Evolutionary conservation across 1,140 invertebrate genomes (phyloP).

Genomic region (Philotrypesis tridentata): DNA sequence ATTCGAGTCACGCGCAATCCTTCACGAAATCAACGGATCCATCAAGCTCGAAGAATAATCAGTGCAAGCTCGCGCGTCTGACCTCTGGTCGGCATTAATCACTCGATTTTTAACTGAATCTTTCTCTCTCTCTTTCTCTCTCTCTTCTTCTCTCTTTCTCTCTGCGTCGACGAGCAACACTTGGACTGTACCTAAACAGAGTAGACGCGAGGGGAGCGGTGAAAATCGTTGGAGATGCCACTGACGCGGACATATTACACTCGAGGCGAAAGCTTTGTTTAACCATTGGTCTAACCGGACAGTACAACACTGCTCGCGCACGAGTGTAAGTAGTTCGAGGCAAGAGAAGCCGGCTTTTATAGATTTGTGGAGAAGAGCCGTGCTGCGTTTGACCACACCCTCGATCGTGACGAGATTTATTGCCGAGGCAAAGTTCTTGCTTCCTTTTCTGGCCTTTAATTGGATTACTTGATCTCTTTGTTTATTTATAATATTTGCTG

Average conservation of each 20-base stretch:
- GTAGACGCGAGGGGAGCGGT: background rate
- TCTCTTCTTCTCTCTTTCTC: too few species aligned
- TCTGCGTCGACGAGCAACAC: background rate
- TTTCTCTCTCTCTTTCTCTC: too few species aligned
- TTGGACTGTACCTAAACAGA: background rate
- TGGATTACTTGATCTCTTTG: background rate
- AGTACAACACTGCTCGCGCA: constrained; percentile 26
- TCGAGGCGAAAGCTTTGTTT: constrained; percentile 56
- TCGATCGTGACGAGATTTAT: constrained; percentile 69
- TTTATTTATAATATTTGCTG: too few species aligned
- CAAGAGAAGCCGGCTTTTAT: constrained; percentile 56
- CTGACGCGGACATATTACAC: constrained; percentile 69
- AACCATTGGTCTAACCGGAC: constrained; percentile 59
- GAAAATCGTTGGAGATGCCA: constrained; percentile 59
- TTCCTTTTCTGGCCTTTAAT: constrained; percentile 40
- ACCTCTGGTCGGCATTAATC: constrained; percentile 24
- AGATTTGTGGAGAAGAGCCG: constrained; percentile 69
- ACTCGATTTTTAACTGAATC: constrained; percentile 15
- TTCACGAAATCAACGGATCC: background rate
- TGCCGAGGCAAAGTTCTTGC: constrained; percentile 36
- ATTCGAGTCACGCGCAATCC: background rate
- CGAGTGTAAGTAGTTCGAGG: background rate
- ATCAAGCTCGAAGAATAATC: background rate
- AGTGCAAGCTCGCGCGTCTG: background rate
- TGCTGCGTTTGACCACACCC: constrained; percentile 71